phyloP scores from a whole-genome alignment of 2,797 vertebrate species.

The Manis javanica region DNA sequence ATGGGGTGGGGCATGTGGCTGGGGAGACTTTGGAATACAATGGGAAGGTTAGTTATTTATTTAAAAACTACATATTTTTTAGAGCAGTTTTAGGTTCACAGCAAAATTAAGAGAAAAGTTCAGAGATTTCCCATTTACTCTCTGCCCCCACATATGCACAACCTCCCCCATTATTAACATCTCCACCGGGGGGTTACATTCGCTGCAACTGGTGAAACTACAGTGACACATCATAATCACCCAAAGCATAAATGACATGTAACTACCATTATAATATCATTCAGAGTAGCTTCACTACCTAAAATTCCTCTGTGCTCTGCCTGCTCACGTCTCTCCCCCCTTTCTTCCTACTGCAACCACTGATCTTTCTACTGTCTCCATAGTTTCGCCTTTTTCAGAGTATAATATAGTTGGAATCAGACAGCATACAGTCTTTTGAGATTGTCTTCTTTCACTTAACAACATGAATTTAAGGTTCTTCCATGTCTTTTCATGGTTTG shows the following conservation, averaged over 20 bases:
- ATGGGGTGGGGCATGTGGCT: rapidly evolving
- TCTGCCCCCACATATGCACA: too few relatives aligned
- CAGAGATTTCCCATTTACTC: background rate
- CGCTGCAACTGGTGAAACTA: too few relatives aligned
- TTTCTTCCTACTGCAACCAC: background rate
- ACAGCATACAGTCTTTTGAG: background rate
- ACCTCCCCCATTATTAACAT: background rate
- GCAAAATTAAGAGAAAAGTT: background rate
- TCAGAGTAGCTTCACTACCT: background rate
- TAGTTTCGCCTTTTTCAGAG: background rate
- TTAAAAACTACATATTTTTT: background rate
- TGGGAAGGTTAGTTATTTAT: background rate
- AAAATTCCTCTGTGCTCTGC: background rate
- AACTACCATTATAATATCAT: background rate
- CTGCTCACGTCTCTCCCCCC: background rate
- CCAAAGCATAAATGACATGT: background rate
- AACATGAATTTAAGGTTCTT: background rate
- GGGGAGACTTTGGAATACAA: background rate
- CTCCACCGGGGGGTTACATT: background rate
- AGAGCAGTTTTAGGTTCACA: background rate
- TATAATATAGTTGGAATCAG: background rate
- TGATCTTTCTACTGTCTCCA: background rate
- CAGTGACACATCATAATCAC: background rate
- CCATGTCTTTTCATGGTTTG: background rate
- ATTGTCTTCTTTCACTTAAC: background rate